A percentile compares a stretch with the other conserved stretches of the same genome.
phyloP scores from a whole-genome alignment of 2,888 invertebrate species.

The Trachelus iudaicus region DNA sequence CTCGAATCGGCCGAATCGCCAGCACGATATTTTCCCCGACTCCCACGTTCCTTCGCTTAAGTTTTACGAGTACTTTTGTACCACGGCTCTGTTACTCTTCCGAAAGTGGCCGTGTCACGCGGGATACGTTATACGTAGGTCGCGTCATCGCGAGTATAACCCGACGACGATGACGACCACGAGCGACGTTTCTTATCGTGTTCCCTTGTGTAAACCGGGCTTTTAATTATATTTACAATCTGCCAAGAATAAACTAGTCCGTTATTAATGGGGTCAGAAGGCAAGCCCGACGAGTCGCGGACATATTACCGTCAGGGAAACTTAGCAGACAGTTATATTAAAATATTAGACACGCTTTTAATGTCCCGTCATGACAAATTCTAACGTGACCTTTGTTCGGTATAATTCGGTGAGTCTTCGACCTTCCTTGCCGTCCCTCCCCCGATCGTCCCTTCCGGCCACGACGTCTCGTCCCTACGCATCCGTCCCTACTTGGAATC shows the following conservation, averaged over 20 bases:
- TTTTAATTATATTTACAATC: conserved; percentile 55
- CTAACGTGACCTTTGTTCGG: not conserved
- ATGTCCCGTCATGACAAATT: not conserved
- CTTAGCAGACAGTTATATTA: not conserved
- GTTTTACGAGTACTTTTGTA: not conserved
- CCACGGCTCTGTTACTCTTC: not conserved
- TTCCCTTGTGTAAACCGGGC: conserved; percentile 49
- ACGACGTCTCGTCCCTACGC: not conserved
- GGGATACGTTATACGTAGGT: not conserved
- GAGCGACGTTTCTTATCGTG: conserved; percentile 28
- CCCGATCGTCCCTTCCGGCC: too few relatives aligned
- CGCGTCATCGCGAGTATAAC: not conserved
- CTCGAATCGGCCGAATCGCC: not conserved
- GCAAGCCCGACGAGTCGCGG: not conserved
- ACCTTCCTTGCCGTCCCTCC: not conserved
- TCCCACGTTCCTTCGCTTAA: not conserved
- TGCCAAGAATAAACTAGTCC: conserved; percentile 38
- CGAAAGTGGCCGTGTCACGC: not conserved
- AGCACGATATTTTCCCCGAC: not conserved
- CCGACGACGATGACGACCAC: not conserved
- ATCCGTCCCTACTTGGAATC: not conserved
- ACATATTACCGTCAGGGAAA: conserved; percentile 7
- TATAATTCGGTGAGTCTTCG: not conserved
- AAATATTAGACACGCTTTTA: not conserved
- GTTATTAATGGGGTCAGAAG: conserved; percentile 23